Percentiles rank a stretch among this genome's conserved stretches.
These are phyloP conservation scores for Nymphalis urticae DNA, from an alignment of 2,888 invertebrate species.

Conservation along the genomic window DNA sequence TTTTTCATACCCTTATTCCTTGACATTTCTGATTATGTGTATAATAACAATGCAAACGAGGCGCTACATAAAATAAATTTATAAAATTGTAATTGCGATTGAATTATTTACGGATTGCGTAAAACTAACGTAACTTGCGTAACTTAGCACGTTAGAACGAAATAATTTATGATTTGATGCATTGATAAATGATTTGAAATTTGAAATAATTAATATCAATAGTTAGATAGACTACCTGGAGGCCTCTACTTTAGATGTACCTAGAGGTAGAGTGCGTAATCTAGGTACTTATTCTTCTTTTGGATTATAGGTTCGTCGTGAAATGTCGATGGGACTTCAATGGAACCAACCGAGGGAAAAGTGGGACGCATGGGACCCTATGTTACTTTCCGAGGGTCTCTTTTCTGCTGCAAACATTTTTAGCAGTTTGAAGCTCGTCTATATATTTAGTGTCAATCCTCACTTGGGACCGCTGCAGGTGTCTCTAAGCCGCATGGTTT, in stretches of 20 bases:
- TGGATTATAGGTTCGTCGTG: constrained; percentile 85
- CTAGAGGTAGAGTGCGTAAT: no score
- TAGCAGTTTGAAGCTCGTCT: constrained; percentile 96
- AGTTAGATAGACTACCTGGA: no score
- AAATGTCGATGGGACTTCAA: constrained; percentile 82
- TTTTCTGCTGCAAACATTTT: constrained; percentile 99
- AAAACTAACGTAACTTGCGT: no score
- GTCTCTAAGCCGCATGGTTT: constrained; percentile 95
- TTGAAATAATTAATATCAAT: no score
- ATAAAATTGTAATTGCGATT: no score
- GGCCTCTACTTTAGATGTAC: no score
- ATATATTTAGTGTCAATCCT: constrained; percentile 98
- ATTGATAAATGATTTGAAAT: no score
- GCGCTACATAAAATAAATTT: neutral
- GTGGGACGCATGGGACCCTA: constrained; percentile 99
- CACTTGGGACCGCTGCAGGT: constrained; percentile 98
- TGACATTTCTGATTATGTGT: no score
- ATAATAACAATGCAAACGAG: neutral
- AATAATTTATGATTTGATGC: no score
- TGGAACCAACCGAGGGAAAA: constrained; percentile 90
- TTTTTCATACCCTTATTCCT: no score
- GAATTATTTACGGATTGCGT: no score
- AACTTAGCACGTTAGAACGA: no score
- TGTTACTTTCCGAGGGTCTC: constrained; percentile 95
- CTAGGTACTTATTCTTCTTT: neutral